Percentiles rank a stretch among this genome's conserved stretches.
phyloP scores from a whole-genome alignment of 2,797 vertebrate species.

The Serranus cabrilla region DNA sequence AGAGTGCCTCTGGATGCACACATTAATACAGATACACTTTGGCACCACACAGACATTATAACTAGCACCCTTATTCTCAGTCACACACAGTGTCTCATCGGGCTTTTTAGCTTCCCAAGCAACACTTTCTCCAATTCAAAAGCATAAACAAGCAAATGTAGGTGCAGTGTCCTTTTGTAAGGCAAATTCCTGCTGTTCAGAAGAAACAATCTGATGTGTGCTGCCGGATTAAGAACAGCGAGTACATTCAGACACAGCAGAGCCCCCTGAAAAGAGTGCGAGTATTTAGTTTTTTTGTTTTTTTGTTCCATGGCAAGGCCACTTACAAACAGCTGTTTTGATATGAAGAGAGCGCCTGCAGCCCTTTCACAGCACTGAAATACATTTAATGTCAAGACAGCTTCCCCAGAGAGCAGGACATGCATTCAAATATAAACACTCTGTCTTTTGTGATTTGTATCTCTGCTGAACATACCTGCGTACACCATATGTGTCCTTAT shows the following conservation, averaged over 20 bases:
- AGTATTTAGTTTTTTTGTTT: neutral
- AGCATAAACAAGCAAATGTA: neutral
- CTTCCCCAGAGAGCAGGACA: slow-evolving; percentile 10
- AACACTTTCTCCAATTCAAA: neutral
- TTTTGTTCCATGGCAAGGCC: slow-evolving; percentile 28
- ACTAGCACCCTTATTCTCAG: neutral
- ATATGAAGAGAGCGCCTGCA: slow-evolving; percentile 15
- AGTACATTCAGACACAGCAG: slow-evolving; percentile 22
- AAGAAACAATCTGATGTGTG: slow-evolving; percentile 4
- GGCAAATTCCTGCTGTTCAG: neutral
- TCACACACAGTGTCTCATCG: neutral
- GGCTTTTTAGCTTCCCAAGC: neutral
- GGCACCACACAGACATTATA: neutral
- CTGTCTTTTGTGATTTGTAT: slow-evolving; percentile 17
- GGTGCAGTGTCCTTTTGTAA: neutral
- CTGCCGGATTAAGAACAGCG: slow-evolving; percentile 22
- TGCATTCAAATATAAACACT: slow-evolving; percentile 1
- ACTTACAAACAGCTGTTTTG: slow-evolving; percentile 45
- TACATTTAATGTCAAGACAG: neutral
- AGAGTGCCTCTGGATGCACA: neutral
- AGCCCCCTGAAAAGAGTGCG: slow-evolving; percentile 15
- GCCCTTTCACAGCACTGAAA: slow-evolving; percentile 9
- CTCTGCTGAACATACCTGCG: slow-evolving; percentile 29
- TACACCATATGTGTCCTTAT: slow-evolving; percentile 16
- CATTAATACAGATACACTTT: slow-evolving; percentile 13